These are phyloP conservation scores for Montipora capitata DNA, from an alignment of 92 coral and sea anemone genomes.

Conservation along the genomic window DNA sequence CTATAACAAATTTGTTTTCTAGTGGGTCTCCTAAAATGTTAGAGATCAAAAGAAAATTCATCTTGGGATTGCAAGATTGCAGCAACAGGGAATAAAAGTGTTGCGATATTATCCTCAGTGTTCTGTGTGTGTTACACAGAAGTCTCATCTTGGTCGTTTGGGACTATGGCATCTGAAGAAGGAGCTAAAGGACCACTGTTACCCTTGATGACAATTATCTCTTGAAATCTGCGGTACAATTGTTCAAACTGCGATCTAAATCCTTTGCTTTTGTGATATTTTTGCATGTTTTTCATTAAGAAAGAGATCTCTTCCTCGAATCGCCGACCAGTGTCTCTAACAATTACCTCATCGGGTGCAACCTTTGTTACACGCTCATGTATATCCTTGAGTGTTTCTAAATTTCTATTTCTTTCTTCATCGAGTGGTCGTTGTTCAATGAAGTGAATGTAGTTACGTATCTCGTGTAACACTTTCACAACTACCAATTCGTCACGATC, in stretches of 20 bases:
- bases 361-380: neutral
- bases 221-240: neutral
- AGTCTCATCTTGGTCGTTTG: neutral
- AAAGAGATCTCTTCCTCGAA: neutral
- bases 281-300: neutral
- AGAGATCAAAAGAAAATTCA: neutral
- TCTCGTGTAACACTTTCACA: constrained; percentile 21
- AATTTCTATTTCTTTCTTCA: neutral
- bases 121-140: neutral
- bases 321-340: neutral
- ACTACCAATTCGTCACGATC: neutral
- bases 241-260: neutral
- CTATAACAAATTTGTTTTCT: neutral
- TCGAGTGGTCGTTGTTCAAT: neutral
- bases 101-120: neutral
- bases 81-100: neutral
- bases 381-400: neutral
- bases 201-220: neutral
- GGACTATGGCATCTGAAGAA: too few species aligned
- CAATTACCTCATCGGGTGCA: neutral
- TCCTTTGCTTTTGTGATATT: neutral
- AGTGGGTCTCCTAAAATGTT: neutral
- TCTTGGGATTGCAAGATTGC: neutral
- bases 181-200: too few species aligned
- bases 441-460: constrained; percentile 1